phyloP scores from a whole-genome alignment of 2,888 invertebrate species.

The Orchesellides sinensis region DNA sequence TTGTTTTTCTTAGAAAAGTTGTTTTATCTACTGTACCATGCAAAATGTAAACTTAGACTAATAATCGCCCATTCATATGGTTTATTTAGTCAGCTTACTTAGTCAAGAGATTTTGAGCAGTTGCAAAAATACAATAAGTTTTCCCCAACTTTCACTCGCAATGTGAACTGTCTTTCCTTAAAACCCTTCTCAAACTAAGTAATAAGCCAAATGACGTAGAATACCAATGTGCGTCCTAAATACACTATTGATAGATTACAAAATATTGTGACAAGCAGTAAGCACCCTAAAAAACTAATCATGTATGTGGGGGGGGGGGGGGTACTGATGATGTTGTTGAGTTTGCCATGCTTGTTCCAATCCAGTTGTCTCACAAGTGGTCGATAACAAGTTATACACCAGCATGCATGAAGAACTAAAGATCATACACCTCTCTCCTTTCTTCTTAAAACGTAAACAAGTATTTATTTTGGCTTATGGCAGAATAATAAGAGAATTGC shows the following conservation, averaged over 20 bases:
- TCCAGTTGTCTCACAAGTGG: constrained; percentile 59
- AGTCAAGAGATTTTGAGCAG: too few relatives aligned
- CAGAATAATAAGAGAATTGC: background rate
- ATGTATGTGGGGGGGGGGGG: constrained; percentile 44
- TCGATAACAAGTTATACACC: constrained; percentile 60
- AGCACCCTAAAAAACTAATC: constrained; percentile 62
- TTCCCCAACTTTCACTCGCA: too few relatives aligned
- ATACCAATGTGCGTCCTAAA: too few relatives aligned
- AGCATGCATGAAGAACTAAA: too few relatives aligned
- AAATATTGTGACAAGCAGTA: too few relatives aligned
- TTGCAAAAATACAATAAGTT: background rate
- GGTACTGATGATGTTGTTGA: constrained; percentile 40
- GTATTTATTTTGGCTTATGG: background rate
- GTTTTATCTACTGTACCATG: too few relatives aligned
- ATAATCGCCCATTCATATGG: constrained; percentile 41
- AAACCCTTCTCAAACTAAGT: background rate
- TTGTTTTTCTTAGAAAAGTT: background rate
- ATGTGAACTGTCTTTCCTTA: too few relatives aligned
- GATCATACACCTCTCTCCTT: background rate
- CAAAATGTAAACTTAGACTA: constrained; percentile 49
- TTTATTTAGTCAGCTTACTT: too few relatives aligned
- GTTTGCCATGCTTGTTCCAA: background rate
- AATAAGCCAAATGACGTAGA: background rate
- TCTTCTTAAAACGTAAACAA: background rate
- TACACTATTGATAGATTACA: too few relatives aligned